Evolutionary conservation across 92 coral and sea anemone genomes (phyloP).

Genomic region (Parazoanthus swiftii): DNA sequence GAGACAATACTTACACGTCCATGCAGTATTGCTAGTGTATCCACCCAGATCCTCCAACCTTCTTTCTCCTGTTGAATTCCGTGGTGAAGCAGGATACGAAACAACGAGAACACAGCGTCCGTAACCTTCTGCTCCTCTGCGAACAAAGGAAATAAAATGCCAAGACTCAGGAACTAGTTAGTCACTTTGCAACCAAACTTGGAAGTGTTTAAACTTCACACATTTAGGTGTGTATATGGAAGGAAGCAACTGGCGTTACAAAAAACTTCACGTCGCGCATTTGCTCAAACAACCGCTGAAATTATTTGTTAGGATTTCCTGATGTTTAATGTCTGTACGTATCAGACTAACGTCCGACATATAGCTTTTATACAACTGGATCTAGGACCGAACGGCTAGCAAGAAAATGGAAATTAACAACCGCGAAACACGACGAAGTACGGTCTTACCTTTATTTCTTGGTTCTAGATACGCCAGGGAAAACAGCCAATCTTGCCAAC

Average conservation of each 20-base stretch:
- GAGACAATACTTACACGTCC: constrained; percentile 46
- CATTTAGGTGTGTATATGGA: too few species aligned
- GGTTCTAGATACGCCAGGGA: constrained; percentile 91
- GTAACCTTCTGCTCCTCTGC: constrained; percentile 78
- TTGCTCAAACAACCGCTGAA: too few species aligned
- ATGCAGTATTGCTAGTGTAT: constrained; percentile 90
- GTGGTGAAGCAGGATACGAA: constrained; percentile 96
- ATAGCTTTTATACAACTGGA: too few species aligned
- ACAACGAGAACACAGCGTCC: constrained; percentile 92
- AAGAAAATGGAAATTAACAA: not conserved
- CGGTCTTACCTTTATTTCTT: constrained; percentile 70
- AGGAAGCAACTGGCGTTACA: too few species aligned
- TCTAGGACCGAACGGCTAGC: too few species aligned
- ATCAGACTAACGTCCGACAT: too few species aligned
- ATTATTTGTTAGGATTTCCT: too few species aligned
- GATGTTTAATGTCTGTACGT: too few species aligned
- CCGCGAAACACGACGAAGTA: not conserved
- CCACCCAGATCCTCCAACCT: constrained; percentile 99
- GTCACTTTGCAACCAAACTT: not conserved
- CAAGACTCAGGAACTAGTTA: not conserved
- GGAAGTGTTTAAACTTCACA: too few species aligned
- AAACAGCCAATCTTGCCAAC: constrained; percentile 99
- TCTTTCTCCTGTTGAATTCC: constrained; percentile 95
- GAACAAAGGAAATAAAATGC: not conserved
- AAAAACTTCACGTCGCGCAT: too few species aligned